Evolutionary conservation across 1,140 invertebrate genomes (phyloP), one percentile per base, ranked within the genome.

Genomic region (Anoplophora glabripennis): DNA sequence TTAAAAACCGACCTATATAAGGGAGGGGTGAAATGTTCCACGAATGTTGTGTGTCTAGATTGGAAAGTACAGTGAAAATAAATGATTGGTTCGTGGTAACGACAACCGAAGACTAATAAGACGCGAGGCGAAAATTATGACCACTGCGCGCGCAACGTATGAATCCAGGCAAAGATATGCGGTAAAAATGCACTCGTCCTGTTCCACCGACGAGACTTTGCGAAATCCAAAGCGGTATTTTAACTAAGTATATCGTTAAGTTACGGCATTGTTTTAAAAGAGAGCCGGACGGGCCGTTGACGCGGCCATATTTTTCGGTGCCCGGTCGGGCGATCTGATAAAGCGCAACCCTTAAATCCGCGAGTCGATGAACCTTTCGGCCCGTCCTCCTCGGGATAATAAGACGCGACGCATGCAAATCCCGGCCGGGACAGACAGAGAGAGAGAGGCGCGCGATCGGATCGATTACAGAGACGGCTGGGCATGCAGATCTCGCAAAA

Each of bases 281-380:
- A 52, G 40, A 52, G 15, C 35, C 12, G 14, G 47, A 45, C 45
- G 15, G 46, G 46, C 34, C 46, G 57, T 62, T 67, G 63, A 64
- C 63, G 59, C 54, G 42, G 57, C 54, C 45, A 58, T 64, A 51
- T 58, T 61, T 61, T 64, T 58, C 55, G 63, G 54, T 41, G 35
- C 38, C 63, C 54, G 44, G 60, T n/a, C 21, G 21, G 58, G 41
- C 42, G 57, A 67, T 67, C 65, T 59, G 65, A 67, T 67, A 67
- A 67, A 62, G 58, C 56, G 44, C 62, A 61, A 61, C 65, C 65
- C 65, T 64, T 67, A 67, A 67, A 67, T 67, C 64, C 59, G 62
- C 47, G 21, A 59, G 65, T 67, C 65, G 59, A 58, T 64, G 65
- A 64, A 67, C 62, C 51, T 60, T 47, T 36, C 36, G 28, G 15